Evolutionary conservation across 2,797 vertebrate species (phyloP).

Genomic region (Limosa lapponica): DNA sequence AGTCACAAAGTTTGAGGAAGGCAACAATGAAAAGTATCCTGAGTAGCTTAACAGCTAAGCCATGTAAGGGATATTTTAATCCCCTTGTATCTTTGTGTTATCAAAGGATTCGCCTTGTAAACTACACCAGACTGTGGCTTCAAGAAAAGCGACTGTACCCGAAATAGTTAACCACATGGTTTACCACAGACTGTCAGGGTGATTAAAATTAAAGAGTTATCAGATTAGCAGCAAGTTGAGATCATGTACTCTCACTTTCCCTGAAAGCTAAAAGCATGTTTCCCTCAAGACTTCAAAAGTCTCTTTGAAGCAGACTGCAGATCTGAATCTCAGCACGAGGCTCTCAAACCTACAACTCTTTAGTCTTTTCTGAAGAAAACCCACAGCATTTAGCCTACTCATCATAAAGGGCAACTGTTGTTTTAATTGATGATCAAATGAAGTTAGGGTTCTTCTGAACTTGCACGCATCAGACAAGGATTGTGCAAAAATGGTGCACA

Average conservation of each 20-base stretch:
- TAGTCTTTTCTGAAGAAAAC: conserved; percentile 54
- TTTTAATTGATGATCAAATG: background rate
- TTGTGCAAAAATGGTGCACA: background rate
- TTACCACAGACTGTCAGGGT: conserved; percentile 70
- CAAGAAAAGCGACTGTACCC: background rate
- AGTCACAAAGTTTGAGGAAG: background rate
- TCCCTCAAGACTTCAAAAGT: conserved; percentile 69
- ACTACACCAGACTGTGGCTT: conserved; percentile 53
- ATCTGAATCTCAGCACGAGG: conserved; percentile 47
- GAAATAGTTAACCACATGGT: conserved; percentile 73
- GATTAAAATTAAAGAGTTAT: conserved; percentile 71
- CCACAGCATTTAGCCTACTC: conserved; percentile 18
- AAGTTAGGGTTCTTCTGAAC: background rate
- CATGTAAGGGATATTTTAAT: background rate
- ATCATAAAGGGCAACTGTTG: conserved; percentile 14
- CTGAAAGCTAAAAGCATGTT: conserved; percentile 55
- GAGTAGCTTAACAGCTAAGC: background rate
- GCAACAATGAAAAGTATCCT: background rate
- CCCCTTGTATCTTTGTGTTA: background rate
- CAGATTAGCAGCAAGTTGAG: conserved; percentile 58
- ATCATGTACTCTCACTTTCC: conserved; percentile 68
- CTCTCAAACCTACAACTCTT: conserved; percentile 21
- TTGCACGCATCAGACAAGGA: background rate
- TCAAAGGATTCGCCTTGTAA: background rate
- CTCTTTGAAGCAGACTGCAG: conserved; percentile 54